Conservation (phyloP, 2,888 invertebrate species). For the Drosophila quasianomalipes region DNA sequence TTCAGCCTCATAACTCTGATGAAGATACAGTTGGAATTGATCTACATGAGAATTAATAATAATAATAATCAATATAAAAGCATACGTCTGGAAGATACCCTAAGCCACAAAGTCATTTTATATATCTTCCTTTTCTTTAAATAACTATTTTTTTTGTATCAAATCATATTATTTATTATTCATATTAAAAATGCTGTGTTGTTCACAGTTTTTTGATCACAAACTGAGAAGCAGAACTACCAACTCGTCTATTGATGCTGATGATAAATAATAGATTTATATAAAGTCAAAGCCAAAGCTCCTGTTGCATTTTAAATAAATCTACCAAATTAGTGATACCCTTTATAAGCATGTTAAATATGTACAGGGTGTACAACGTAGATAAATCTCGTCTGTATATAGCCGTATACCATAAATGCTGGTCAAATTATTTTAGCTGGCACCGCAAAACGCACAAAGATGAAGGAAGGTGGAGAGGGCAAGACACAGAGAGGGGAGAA, state of each 20-base stretch:
- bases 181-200: not conserved
- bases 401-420: conserved; percentile 27
- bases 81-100: not conserved
- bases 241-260: not conserved
- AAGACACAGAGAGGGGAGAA: not conserved
- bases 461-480: not conserved
- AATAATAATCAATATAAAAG: not conserved
- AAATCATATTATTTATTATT: not conserved
- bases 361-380: conserved; percentile 16
- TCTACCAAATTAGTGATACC: not conserved
- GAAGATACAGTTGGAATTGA: not conserved
- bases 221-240: not conserved
- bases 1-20: not conserved
- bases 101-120: not conserved
- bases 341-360: not conserved
- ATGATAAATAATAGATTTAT: not conserved
- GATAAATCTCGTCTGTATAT: conserved; percentile 19
- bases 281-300: not conserved
- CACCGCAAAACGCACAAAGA: conserved; percentile 7
- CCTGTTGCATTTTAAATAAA: not conserved
- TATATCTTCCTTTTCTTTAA: not conserved
- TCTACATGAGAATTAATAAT: not conserved
- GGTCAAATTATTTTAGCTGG: conserved; percentile 32
- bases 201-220: no score
- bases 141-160: not conserved